Base-by-base conservation (phyloP, 2,113 vertebrate genomes). In the Ceuthmochares aereus region DNA sequence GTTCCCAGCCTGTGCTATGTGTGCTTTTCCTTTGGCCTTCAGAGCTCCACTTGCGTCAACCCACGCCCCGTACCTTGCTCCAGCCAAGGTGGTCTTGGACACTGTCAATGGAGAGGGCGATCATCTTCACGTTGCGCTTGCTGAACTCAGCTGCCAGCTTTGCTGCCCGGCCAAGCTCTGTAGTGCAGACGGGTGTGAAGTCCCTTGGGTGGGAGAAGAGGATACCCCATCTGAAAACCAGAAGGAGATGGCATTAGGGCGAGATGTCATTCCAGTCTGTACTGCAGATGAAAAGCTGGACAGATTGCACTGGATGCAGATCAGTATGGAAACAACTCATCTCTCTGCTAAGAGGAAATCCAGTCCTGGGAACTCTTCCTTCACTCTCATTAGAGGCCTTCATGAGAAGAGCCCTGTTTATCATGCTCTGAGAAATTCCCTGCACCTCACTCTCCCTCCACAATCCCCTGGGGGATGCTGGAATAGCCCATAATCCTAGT, bases 131-230 rank as follows among this genome's bases (percentile, higher is more conserved):
- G 0, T 98, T 98, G 54, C 99, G 98, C 87, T 99, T 99, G 93
- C 97, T 97, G 97, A 99, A 99, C 97, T 99, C 98, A 0, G 98
- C 83, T 0, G 98, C 98, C 96, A 99, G 75, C 89, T 96, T 98
- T 0, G 98, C 99, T 0, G 99, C 99, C 52, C 98, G 96, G 86
- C 99, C 99, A 5, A 99, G 98, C 97, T 99, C 99, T 0, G 99
- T 99, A 89, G 99, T 99, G 91, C 99, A 99, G 34, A 99, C 99
- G 0, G 99, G 99, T 1, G 99, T 99, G 87, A 99, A 99, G 97
- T 99, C 99, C 67, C 97, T 98, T 0, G 99, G 99, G 96, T 99
- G 99, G 37, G 99, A 99, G 96, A 99, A 99, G 88, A 99, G 98
- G 94, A 99, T 97, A 19, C 99, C 99, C 99, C 99, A 99, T 79